A percentile compares a stretch with the other conserved stretches of the same genome.
These are phyloP conservation scores for Cheilinus undulatus DNA, from an alignment of 2,113 vertebrate genomes.

Conservation along the genomic window DNA sequence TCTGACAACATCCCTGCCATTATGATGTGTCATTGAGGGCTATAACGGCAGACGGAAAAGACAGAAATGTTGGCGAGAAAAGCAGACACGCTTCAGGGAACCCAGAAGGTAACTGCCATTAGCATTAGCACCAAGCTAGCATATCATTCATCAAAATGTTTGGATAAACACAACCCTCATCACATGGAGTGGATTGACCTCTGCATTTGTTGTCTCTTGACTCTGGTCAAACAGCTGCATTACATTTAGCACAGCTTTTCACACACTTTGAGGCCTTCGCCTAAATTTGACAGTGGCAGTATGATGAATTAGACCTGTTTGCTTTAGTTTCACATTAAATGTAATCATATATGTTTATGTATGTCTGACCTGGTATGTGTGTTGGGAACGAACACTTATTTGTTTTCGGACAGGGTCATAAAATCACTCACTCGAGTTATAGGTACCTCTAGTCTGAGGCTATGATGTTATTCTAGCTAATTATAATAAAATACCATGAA, in stretches of 20 bases:
- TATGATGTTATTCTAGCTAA: conserved; percentile 82
- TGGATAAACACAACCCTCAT: no score
- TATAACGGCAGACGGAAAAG: no score
- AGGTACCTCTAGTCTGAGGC: conserved; percentile 77
- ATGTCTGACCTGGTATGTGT: conserved; percentile 80
- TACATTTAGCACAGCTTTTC: background rate
- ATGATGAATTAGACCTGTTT: conserved; percentile 9
- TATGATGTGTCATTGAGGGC: no score
- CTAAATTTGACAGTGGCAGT: background rate
- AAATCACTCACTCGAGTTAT: conserved; percentile 81
- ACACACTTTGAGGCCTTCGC: background rate
- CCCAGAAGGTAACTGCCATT: no score
- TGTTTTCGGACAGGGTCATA: conserved; percentile 84
- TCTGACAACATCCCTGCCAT: no score
- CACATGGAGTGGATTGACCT: no score
- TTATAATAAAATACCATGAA: conserved; percentile 83
- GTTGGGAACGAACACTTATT: conserved; percentile 85
- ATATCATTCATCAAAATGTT: no score
- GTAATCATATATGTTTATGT: background rate
- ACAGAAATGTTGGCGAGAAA: no score
- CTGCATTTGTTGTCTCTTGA: no score
- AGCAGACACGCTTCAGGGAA: no score
- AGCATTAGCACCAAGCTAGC: no score
- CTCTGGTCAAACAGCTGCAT: background rate
- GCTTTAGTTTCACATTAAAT: background rate